phyloP scores from a whole-genome alignment of 1,140 invertebrate genomes.

The Drosophila lini region DNA sequence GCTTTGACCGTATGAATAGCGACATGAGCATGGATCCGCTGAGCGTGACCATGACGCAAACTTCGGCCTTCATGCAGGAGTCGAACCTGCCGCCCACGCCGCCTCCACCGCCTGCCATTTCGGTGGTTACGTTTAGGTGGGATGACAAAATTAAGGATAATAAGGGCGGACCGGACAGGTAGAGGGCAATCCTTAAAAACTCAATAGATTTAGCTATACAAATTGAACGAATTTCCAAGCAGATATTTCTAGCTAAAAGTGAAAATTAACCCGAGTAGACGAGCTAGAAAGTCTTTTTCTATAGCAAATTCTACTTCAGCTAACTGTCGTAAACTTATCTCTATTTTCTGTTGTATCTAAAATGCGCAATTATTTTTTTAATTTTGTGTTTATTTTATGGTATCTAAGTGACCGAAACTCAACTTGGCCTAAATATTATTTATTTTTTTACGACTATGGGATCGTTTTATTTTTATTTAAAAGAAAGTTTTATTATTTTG shows the following conservation, averaged over 20 bases:
- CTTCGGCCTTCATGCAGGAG: conserved; percentile 84
- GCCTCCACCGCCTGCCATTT: conserved; percentile 89
- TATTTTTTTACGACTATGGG: not conserved
- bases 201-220: conserved; percentile 18
- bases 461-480: not conserved
- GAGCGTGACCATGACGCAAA: conserved; percentile 78
- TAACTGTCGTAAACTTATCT: conserved; percentile 25
- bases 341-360: conserved; percentile 37
- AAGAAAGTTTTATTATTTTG: not conserved
- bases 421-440: not conserved
- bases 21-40: conserved; percentile 63
- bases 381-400: conserved; percentile 7
- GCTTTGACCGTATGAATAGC: conserved; percentile 42
- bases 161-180: conserved; percentile 87
- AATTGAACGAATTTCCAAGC: conserved; percentile 37
- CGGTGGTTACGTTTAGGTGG: conserved; percentile 94
- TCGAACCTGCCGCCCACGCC: conserved; percentile 79
- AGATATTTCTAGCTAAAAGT: conserved; percentile 33
- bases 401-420: not conserved
- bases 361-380: conserved; percentile 4
- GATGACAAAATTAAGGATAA: conserved; percentile 86
- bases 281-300: conserved; percentile 29
- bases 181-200: conserved; percentile 85
- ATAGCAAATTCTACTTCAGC: conserved; percentile 8
- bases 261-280: conserved; percentile 26